Percentiles rank a stretch among this genome's conserved stretches.
phyloP scores from a whole-genome alignment of 2,113 vertebrate species.

The Chlorocebus sabaeus region DNA sequence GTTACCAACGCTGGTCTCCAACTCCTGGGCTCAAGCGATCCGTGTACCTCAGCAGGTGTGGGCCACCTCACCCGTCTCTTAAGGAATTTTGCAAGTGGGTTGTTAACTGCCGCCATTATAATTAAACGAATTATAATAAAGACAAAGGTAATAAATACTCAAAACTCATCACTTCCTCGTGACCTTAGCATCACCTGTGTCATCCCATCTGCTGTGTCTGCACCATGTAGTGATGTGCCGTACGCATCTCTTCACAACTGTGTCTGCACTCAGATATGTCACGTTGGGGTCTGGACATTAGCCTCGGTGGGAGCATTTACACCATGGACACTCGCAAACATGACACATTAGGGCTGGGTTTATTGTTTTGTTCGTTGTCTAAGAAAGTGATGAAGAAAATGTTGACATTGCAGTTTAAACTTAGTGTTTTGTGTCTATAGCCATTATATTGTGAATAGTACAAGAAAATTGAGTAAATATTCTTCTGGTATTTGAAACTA shows the following conservation, averaged over 20 bases:
- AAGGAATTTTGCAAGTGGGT: not conserved
- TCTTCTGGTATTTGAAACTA: not conserved
- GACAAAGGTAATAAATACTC: not conserved
- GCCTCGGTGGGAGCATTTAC: not conserved
- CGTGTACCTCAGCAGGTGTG: not conserved
- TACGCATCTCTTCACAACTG: not conserved
- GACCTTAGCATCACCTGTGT: not conserved
- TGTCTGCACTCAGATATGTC: not conserved
- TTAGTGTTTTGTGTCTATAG: not conserved
- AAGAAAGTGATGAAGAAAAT: not conserved
- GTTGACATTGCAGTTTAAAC: not conserved
- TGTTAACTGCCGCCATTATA: not conserved
- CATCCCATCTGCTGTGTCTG: not conserved
- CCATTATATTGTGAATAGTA: not conserved
- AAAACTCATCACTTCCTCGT: not conserved
- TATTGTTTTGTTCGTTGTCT: not conserved
- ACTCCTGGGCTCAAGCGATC: not conserved
- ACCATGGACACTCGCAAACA: not conserved
- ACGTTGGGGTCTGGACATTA: not conserved
- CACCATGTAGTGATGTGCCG: not conserved
- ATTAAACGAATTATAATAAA: slow-evolving; percentile 6
- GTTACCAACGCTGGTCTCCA: not conserved
- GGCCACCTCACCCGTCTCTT: not conserved
- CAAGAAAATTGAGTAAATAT: not conserved
- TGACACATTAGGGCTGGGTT: not conserved